A percentile compares a stretch with the other conserved stretches of the same genome.
These are phyloP conservation scores for Danio tinwini DNA, from an alignment of 2,797 vertebrate genomes.

Conservation along the genomic window DNA sequence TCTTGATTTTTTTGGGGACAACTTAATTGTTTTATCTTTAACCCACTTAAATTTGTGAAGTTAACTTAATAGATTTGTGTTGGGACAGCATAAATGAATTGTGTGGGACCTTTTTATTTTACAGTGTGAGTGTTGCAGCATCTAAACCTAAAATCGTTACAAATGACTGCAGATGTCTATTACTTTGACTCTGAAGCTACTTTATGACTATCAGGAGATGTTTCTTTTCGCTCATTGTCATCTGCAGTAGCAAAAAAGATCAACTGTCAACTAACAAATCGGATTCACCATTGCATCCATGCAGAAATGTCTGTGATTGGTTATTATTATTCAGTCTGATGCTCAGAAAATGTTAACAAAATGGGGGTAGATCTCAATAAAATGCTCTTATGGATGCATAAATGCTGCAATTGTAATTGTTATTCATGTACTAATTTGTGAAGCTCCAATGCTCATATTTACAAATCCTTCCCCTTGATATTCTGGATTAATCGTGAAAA, in stretches of 20 bases:
- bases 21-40: too few species aligned
- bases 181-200: background rate
- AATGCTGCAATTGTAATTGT: background rate
- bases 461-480: background rate
- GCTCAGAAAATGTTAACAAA: background rate
- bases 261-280: background rate
- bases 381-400: background rate
- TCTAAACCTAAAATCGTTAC: background rate
- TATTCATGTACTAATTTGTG: background rate
- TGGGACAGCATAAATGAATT: too few species aligned
- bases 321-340: background rate
- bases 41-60: too few species aligned
- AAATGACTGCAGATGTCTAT: background rate
- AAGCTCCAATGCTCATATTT: background rate
- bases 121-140: background rate
- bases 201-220: background rate
- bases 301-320: background rate
- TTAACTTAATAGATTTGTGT: too few species aligned
- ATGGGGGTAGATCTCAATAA: background rate
- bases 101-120: too few species aligned
- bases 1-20: too few species aligned
- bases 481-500: constrained; percentile 22
- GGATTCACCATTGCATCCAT: background rate
- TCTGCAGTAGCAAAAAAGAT: background rate
- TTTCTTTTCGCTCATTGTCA: background rate